phyloP scores from a whole-genome alignment of 1,140 invertebrate species.

The Aplysia californica region DNA sequence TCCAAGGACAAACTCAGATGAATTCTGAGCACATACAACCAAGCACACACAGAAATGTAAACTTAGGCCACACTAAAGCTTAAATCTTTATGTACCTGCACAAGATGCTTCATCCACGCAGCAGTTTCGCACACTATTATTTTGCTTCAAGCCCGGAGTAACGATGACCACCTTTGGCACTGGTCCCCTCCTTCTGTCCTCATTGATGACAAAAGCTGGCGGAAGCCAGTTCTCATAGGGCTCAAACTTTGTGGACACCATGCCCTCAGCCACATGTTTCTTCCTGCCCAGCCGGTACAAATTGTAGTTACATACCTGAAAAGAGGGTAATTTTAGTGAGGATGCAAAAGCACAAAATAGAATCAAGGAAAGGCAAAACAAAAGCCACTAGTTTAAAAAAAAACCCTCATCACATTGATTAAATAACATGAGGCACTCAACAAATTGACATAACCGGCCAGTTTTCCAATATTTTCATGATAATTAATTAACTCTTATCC shows the following conservation, averaged over 20 bases:
- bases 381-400: too few relatives aligned
- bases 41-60: too few relatives aligned
- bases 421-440: too few relatives aligned
- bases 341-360: too few relatives aligned
- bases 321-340: background rate
- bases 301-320: conserved; percentile 85
- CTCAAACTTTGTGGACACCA: conserved; percentile 99
- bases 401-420: too few relatives aligned
- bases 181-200: conserved; percentile 56
- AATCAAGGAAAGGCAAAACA: too few relatives aligned
- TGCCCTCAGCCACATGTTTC: conserved; percentile 90
- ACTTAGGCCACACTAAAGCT: too few relatives aligned
- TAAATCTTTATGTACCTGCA: background rate
- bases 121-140: background rate
- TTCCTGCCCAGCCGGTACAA: conserved; percentile 92
- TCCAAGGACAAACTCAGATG: background rate
- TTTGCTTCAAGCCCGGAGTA: conserved; percentile 8
- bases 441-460: too few relatives aligned
- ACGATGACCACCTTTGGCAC: conserved; percentile 56
- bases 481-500: too few relatives aligned
- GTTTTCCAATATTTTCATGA: too few relatives aligned
- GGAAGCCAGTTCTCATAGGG: conserved; percentile 99
- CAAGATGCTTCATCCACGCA: conserved; percentile 3
- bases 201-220: conserved; percentile 76
- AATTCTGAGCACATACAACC: background rate